Percentiles rank a stretch among this genome's conserved stretches.
phyloP scores from a whole-genome alignment of 2,797 vertebrate genomes.

The Danio tinwini region DNA sequence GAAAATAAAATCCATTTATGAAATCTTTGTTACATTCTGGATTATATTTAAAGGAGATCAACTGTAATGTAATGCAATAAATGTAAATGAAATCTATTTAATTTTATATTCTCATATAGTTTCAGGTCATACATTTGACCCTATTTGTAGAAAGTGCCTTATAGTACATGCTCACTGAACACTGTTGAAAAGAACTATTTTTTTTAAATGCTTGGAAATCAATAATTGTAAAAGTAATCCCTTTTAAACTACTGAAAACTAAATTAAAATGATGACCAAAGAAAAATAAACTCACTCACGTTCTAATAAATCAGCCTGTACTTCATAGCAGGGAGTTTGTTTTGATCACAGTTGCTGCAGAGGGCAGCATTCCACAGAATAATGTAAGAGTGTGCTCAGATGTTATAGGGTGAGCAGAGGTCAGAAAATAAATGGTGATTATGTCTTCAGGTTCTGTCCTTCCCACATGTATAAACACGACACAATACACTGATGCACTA shows the following conservation, averaged over 20 bases:
- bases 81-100: too few relatives aligned
- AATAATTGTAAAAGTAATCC: neutral
- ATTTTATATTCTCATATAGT: too few relatives aligned
- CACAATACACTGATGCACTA: slow-evolving; percentile 4
- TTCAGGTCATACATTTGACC: neutral
- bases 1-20: too few relatives aligned
- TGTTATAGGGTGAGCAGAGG: slow-evolving; percentile 8
- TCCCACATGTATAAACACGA: slow-evolving; percentile 19
- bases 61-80: too few relatives aligned
- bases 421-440: slow-evolving; percentile 14
- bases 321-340: neutral
- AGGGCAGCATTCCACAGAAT: slow-evolving; percentile 18
- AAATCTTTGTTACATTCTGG: too few relatives aligned
- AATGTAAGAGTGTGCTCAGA: neutral
- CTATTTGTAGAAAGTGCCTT: neutral
- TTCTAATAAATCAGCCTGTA: neutral
- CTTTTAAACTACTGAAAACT: neutral
- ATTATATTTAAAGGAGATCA: too few relatives aligned
- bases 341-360: neutral
- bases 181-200: neutral
- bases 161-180: neutral
- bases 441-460: slow-evolving; percentile 18
- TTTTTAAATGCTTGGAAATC: neutral
- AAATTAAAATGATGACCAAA: neutral
- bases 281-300: neutral